Conservation (phyloP, 2,113 vertebrate genomes). For the Phylloscopus whistleri region DNA sequence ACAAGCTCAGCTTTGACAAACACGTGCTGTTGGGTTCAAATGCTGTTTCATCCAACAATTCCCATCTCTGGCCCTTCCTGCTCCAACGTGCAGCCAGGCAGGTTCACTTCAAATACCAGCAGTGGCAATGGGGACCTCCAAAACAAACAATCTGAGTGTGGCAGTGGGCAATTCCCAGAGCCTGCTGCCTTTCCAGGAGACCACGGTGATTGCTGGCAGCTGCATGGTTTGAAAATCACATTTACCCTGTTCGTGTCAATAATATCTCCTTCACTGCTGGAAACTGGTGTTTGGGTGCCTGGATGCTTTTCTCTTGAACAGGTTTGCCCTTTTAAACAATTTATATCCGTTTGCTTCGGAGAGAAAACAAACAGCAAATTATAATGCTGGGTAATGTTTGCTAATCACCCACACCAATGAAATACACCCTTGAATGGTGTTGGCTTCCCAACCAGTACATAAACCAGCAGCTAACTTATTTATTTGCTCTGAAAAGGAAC, state of each 20-base stretch:
- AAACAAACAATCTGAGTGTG: neutral
- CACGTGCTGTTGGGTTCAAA: fast-evolving
- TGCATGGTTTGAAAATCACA: neutral
- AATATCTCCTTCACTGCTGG: neutral
- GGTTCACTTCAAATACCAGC: neutral
- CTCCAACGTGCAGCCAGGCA: neutral
- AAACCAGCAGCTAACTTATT: neutral
- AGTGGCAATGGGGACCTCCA: neutral
- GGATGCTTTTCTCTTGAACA: neutral
- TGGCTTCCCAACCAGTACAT: neutral
- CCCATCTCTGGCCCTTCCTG: neutral
- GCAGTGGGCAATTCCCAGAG: neutral
- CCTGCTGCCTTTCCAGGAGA: neutral
- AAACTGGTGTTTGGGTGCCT: neutral
- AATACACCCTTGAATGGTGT: neutral
- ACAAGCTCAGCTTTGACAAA: neutral
- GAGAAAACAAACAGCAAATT: conserved; percentile 27
- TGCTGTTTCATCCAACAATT: neutral
- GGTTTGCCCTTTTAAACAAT: conserved; percentile 32
- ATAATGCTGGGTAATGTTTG: neutral
- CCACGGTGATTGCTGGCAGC: neutral
- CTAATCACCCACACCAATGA: neutral
- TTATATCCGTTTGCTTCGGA: conserved; percentile 8
- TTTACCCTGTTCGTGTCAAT: neutral
- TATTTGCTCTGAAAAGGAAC: conserved; percentile 17